A percentile compares a stretch with the other conserved stretches of the same genome.
phyloP scores from a whole-genome alignment of 2,888 invertebrate species.

The Pasiphila rectangulata region DNA sequence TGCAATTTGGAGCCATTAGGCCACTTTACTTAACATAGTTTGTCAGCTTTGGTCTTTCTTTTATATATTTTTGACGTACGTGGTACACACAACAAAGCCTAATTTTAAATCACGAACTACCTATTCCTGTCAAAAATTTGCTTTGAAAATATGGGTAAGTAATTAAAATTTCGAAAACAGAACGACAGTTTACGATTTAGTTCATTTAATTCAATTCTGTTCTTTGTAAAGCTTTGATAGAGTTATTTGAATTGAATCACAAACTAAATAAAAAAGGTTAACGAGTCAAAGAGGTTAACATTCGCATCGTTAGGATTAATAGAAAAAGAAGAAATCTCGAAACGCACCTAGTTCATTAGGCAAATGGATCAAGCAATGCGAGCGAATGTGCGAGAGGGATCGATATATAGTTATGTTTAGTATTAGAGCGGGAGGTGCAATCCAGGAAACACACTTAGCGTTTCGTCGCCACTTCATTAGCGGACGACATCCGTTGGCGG shows the following conservation, averaged over 20 bases:
- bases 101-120: too few relatives aligned
- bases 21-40: slow-evolving; percentile 22
- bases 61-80: too few relatives aligned
- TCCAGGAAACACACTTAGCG: slow-evolving; percentile 45
- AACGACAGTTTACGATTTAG: too few relatives aligned
- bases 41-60: slow-evolving; percentile 14
- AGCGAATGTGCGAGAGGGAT: slow-evolving; percentile 40
- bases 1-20: slow-evolving; percentile 40
- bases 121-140: too few relatives aligned
- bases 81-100: neutral
- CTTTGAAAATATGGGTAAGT: too few relatives aligned
- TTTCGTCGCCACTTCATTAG: slow-evolving; percentile 61
- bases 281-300: slow-evolving; percentile 8
- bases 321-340: slow-evolving; percentile 26
- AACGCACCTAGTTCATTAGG: slow-evolving; percentile 52
- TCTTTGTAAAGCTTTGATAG: neutral
- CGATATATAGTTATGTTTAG: slow-evolving; percentile 38
- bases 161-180: too few relatives aligned
- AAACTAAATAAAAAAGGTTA: neutral
- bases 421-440: slow-evolving; percentile 39
- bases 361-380: slow-evolving; percentile 52
- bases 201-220: too few relatives aligned
- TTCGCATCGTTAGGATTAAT: slow-evolving; percentile 18
- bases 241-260: neutral
- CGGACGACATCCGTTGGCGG: slow-evolving; percentile 46